Evolutionary conservation across 2,888 invertebrate species (phyloP).

Genomic region (Troglohyphantes excavatus): DNA sequence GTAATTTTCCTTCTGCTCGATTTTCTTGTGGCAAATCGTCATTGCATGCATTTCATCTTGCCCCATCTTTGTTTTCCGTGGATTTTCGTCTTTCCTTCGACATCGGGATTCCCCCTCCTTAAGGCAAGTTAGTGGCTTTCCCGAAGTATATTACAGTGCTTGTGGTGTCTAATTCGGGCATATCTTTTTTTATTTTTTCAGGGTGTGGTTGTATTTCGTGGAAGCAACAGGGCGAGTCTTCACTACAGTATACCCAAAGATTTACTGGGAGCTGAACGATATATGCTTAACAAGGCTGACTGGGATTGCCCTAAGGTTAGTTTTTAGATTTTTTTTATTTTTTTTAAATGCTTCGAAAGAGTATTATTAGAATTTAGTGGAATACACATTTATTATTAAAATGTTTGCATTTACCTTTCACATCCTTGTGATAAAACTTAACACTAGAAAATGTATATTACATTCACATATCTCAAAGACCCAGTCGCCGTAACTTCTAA

Average conservation of each 20-base stretch:
- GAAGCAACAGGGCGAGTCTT: conserved; percentile 87
- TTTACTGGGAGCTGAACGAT: conserved; percentile 79
- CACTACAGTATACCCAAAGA: conserved; percentile 90
- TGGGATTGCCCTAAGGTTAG: conserved; percentile 84
- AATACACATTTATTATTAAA: no score
- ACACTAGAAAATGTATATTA: no score
- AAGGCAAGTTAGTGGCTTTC: conserved; percentile 64
- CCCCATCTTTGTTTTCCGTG: conserved; percentile 64
- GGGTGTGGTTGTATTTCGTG: conserved; percentile 89
- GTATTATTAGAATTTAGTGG: no score
- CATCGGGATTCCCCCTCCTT: conserved; percentile 60
- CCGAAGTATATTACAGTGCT: conserved; percentile 40
- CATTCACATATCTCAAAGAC: no score
- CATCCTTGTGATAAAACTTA: no score
- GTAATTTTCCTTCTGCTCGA: conserved; percentile 1
- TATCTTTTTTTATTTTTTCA: conserved; percentile 84
- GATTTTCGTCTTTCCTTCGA: conserved; percentile 54
- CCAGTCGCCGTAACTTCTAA: no score
- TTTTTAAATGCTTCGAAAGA: conserved; percentile 77
- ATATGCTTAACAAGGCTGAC: conserved; percentile 81
- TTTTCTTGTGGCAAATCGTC: conserved; percentile 39
- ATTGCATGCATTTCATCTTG: conserved; percentile 71
- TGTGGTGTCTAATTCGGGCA: conserved; percentile 9
- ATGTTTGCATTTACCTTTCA: no score
- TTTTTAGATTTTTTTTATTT: conserved; percentile 1